Evolutionary conservation across 2,888 invertebrate species (phyloP), one percentile per base, ranked within the genome.

Genomic region (Zaprionus lineosus): DNA sequence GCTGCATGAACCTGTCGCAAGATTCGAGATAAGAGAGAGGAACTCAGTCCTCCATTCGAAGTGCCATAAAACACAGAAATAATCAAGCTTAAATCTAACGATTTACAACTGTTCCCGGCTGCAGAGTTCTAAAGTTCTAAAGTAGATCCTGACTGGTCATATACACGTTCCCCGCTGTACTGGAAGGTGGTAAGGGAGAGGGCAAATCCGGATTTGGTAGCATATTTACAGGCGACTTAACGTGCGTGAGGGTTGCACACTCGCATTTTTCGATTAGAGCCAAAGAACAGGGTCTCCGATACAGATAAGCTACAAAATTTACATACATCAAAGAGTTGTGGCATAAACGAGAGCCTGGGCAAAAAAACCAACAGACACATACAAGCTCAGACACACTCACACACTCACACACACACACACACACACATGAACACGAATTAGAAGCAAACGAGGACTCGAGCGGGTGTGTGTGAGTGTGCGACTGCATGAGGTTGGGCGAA

Each of bases 271-370:
- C 82, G 83, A 82, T 78, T 84, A 71, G 71, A 61, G 61, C 57
- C 53, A 41, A 36, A 15, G 36, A 37, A 64, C 51, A 74, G 56
- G 70, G 58, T 16, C 52, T 47, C 61, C 56, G 74, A 39, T 64
- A 65, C 66, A 77, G 77, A 77, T 77, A 82, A 82, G 74, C 83
- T 63, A 68, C 56, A 68, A 57, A 74, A 79, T 79, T 84, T 79
- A 63, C 78, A 79, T 79, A 79, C 75, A 74, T 57, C 60, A 69
- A 74, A 74, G 73, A 66, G 71, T 64, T 72, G 50, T 56, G 56
- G 58, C 47, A 15, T 31, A 43, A 57, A 51, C 63, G 56, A 59
- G 51, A n/a, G n/a, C n/a, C n/a, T n/a, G n/a, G n/a, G n/a, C n/a
- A n/a, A n/a, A n/a, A n/a, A n/a, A n/a, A n/a, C n/a, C n/a, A n/a